These are phyloP conservation scores for Stylophora pistillata DNA, from an alignment of 64 coral and sea anemone genomes.

Conservation along the genomic window DNA sequence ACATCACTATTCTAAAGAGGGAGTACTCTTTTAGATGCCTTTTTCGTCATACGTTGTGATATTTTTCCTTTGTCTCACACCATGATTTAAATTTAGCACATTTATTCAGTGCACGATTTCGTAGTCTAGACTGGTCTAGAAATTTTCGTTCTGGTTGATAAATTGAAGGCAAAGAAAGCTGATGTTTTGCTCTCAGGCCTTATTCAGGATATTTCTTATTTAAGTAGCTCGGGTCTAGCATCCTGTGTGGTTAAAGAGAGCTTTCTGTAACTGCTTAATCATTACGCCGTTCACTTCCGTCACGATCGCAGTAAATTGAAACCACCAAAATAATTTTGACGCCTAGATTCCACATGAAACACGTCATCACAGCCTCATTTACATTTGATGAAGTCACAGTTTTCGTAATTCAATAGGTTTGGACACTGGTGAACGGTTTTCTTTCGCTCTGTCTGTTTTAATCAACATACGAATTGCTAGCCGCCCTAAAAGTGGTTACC, in stretches of 20 bases:
- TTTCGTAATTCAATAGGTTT: conserved; percentile 82
- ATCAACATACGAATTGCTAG: conserved; percentile 25
- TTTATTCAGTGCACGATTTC: not conserved
- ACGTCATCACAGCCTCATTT: conserved; percentile 77
- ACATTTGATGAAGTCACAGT: conserved; percentile 84
- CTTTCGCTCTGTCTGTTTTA: conserved; percentile 8
- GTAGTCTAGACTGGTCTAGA: conserved; percentile 8
- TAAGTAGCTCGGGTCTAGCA: no score
- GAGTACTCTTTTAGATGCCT: no score
- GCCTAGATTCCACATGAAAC: conserved; percentile 56
- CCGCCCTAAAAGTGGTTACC: not conserved
- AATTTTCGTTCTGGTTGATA: conserved; percentile 6
- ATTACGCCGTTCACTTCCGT: conserved; percentile 2
- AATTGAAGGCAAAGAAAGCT: not conserved
- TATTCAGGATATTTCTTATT: not conserved
- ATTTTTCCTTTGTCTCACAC: not conserved
- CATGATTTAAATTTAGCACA: not conserved
- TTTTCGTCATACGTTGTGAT: no score
- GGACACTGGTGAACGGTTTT: conserved; percentile 5
- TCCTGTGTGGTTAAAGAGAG: not conserved
- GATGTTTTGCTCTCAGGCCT: not conserved
- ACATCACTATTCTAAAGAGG: no score
- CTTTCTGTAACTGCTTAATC: not conserved
- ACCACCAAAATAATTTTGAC: conserved; percentile 75
- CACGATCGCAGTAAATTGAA: not conserved